Evolutionary conservation across 1,140 invertebrate species (phyloP), one percentile per base, ranked within the genome.

Genomic region (Hesperophylax magnus): DNA sequence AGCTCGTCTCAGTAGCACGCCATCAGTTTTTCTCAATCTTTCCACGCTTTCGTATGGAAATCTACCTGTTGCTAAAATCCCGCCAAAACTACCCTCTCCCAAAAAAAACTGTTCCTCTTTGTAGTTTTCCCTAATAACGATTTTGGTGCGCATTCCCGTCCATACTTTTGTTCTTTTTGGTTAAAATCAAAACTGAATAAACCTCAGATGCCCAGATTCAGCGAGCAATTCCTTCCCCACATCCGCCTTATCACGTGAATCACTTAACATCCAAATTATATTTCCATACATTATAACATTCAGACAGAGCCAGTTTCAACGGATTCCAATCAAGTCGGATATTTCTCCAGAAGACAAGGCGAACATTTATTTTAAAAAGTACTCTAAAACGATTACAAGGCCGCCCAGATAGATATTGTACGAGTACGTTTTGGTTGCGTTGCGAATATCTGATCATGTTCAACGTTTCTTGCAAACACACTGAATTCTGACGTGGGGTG

Each of bases 401-500:
- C 52, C 77, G 67, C 52, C 77, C 17, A 58, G 53, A 67, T 78
- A 47, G 53, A 78, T 78, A 77, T 81, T 71, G 77, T 31, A 76
- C 80, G 74, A 34, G 34, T 34, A 34, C 39, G 39, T 81, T 81
- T 78, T 56, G 69, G 61, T 58, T 78, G 77, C 80, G 75, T 78
- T 65, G 56, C 63, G 60, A 81, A 81, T 47, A 76, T 34, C 34
- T 34, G 34, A 81, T 60, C 53, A 72, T 77, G 74, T 81, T 60
- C 63, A 53, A 74, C 80, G 76, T 82, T 78, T 56, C 47, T 39
- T 58, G 56, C 53, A 53, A 47, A 47, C 39, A 47, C 39, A 14
- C 9, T 24, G 54, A 54, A 67, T n/a, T 69, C 47, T 75, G 61
- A 81, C 81, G 81, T 75, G 81, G 78, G 81, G 76, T 78, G 81